These are phyloP conservation scores for Aleiodes leptofemur DNA, from an alignment of 2,888 invertebrate genomes.

Conservation along the genomic window DNA sequence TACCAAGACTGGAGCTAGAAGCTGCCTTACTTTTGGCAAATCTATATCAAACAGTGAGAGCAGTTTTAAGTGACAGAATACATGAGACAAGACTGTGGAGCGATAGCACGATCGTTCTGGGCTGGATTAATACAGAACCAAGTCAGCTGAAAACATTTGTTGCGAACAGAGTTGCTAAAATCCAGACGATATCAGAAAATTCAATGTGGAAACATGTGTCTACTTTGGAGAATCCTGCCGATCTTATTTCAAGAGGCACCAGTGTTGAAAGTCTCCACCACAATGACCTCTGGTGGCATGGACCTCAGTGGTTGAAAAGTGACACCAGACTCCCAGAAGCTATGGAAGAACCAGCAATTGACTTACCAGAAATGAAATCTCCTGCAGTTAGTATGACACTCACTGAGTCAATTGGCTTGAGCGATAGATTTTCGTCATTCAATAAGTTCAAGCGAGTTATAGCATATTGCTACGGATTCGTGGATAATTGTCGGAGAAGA, in stretches of 20 bases:
- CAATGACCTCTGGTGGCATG: slow-evolving; percentile 45
- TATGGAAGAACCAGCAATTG: slow-evolving; percentile 17
- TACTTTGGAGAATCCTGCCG: slow-evolving; percentile 44
- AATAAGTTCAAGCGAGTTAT: slow-evolving; percentile 36
- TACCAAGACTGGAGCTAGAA: too few relatives aligned
- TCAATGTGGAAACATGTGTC: slow-evolving; percentile 33
- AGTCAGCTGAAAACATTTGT: slow-evolving; percentile 22
- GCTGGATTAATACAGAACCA: too few relatives aligned
- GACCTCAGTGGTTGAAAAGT: slow-evolving; percentile 43
- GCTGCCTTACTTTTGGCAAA: too few relatives aligned
- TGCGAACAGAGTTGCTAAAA: slow-evolving; percentile 21
- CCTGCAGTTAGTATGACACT: slow-evolving; percentile 15
- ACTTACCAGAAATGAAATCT: background rate
- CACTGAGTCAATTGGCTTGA: background rate
- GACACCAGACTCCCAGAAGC: background rate
- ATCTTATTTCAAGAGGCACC: slow-evolving; percentile 42
- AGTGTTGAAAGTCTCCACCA: slow-evolving; percentile 6
- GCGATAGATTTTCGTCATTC: slow-evolving; percentile 35
- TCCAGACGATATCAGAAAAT: slow-evolving; percentile 1
- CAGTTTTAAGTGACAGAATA: too few relatives aligned
- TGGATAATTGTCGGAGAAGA: background rate
- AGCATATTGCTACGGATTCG: slow-evolving; percentile 16
- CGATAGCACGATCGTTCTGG: too few relatives aligned
- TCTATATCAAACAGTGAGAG: too few relatives aligned
- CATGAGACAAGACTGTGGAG: too few relatives aligned